Percentiles rank a stretch among this genome's conserved stretches.
These are phyloP conservation scores for Drosophila emarginata DNA, from an alignment of 2,888 invertebrate species.

Conservation along the genomic window DNA sequence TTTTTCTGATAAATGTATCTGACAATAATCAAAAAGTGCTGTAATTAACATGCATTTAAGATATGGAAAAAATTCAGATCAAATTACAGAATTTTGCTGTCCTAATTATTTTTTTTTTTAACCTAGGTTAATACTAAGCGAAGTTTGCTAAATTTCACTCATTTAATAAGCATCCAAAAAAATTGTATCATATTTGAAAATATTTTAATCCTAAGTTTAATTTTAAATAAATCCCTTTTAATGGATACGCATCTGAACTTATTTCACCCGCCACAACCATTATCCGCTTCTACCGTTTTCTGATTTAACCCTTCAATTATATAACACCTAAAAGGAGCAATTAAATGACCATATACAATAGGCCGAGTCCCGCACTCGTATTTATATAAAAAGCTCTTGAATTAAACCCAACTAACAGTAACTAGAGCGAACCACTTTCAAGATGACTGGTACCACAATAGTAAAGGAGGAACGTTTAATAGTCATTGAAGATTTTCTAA, in stretches of 20 bases:
- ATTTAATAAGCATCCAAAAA: too few species aligned
- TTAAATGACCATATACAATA: not conserved
- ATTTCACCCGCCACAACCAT: not conserved
- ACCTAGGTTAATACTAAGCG: too few species aligned
- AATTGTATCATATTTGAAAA: too few species aligned
- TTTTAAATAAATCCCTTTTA: not conserved
- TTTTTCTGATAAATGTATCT: too few species aligned
- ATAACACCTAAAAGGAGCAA: slow-evolving; percentile 1
- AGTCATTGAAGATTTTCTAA: slow-evolving; percentile 49
- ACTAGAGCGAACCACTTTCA: not conserved
- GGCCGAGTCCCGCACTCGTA: not conserved
- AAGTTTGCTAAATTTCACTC: too few species aligned
- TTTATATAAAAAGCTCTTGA: not conserved
- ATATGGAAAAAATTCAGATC: too few species aligned
- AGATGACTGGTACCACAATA: not conserved
- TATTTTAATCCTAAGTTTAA: too few species aligned
- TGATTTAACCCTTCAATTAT: not conserved
- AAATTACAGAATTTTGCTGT: too few species aligned
- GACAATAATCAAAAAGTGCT: too few species aligned
- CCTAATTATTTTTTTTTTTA: too few species aligned
- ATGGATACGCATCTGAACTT: not conserved
- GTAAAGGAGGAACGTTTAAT: not conserved
- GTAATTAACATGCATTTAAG: too few species aligned
- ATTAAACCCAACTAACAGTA: not conserved
- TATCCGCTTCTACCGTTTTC: not conserved